Evolutionary conservation across 2,113 vertebrate species (phyloP).

Genomic region (Pao palembangensis): DNA sequence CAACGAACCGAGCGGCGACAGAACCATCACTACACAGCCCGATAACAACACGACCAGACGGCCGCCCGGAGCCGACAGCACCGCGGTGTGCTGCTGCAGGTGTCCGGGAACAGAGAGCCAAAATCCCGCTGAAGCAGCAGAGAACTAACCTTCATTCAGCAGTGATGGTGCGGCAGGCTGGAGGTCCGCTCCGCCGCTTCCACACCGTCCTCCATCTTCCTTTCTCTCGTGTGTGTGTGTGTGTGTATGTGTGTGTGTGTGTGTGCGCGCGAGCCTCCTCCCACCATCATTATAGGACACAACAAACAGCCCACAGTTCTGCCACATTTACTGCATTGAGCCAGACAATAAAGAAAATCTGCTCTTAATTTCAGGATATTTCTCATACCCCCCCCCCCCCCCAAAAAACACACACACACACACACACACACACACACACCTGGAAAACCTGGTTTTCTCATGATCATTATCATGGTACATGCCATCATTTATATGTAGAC

Average conservation of each 20-base stretch:
- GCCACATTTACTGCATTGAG: too few relatives aligned
- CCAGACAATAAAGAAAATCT: too few relatives aligned
- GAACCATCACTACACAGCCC: neutral
- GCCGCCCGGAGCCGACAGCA: neutral
- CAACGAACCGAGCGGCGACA: neutral
- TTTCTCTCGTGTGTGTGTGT: neutral
- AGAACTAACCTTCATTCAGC: neutral
- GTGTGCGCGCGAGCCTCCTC: neutral
- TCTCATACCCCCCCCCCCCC: too few relatives aligned
- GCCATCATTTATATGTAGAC: too few relatives aligned
- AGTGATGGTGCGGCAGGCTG: slow-evolving; percentile 1
- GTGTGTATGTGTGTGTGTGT: neutral
- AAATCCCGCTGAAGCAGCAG: neutral
- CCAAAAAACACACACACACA: too few relatives aligned
- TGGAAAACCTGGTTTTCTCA: too few relatives aligned
- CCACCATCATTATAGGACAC: neutral
- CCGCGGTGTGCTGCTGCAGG: neutral
- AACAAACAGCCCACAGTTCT: neutral
- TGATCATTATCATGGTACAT: too few relatives aligned
- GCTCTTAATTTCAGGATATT: too few relatives aligned
- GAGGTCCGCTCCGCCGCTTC: slow-evolving; percentile 1
- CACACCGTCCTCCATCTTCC: slow-evolving; percentile 1
- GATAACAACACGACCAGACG: neutral
- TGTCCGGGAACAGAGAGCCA: neutral
- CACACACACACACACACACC: too few relatives aligned